Evolutionary conservation across 2,888 invertebrate genomes (phyloP).

Genomic region (Xestia rhomboidea): DNA sequence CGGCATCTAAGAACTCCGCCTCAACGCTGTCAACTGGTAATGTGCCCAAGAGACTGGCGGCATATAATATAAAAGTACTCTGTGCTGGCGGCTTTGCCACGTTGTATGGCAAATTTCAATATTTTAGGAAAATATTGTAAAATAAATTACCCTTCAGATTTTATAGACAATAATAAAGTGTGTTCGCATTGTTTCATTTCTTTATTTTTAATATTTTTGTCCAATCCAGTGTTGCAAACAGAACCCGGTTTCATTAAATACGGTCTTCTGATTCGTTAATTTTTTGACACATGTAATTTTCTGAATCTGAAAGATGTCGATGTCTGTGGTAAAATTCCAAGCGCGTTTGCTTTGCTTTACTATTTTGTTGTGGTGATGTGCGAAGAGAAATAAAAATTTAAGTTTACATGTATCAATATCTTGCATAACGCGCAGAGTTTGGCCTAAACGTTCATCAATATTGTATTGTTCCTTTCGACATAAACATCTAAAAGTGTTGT

Average conservation of each 20-base stretch:
- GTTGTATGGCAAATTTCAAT: too few relatives aligned
- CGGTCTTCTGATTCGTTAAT: conserved; percentile 35
- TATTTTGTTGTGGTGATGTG: conserved; percentile 66
- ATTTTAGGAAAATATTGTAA: too few relatives aligned
- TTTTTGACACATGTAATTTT: conserved; percentile 35
- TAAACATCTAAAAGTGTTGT: not conserved
- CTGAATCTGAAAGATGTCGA: conserved; percentile 22
- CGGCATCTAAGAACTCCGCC: too few relatives aligned
- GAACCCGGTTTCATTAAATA: not conserved
- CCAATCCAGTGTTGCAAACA: conserved; percentile 15
- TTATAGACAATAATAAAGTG: conserved; percentile 24
- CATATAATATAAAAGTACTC: too few relatives aligned
- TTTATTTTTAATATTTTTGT: fast-evolving
- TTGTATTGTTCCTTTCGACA: conserved; percentile 20
- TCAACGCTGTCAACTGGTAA: too few relatives aligned
- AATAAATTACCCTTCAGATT: too few relatives aligned
- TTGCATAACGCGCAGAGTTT: conserved; percentile 31
- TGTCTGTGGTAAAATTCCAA: conserved; percentile 64
- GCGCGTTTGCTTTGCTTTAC: conserved; percentile 58
- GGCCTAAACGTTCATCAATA: conserved; percentile 9
- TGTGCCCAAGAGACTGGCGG: too few relatives aligned
- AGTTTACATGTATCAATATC: conserved; percentile 44
- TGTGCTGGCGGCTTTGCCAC: too few relatives aligned
- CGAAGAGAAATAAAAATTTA: conserved; percentile 57
- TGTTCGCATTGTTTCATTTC: conserved; percentile 6